Base-by-base conservation (phyloP, 1,140 invertebrate species). In the Hydropsyche tenuis region DNA sequence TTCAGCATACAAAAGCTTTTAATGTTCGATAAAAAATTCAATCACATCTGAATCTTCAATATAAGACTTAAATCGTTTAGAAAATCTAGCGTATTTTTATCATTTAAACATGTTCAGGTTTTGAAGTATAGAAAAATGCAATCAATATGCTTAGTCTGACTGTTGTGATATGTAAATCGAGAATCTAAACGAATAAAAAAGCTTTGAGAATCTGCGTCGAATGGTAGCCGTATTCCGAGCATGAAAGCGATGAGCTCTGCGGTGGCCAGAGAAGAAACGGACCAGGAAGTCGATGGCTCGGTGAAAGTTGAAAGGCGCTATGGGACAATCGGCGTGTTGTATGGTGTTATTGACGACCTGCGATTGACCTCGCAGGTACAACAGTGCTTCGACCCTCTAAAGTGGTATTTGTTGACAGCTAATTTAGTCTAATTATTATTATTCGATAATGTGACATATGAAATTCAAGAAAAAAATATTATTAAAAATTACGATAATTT, bases 231-330 rank as follows among this genome's bases (percentile, higher is more conserved):
- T 68, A 48, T 48, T 45, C 42, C 20, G 65, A 23, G 42, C 65
- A 48, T 68, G 65, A 68, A 68, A 68, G 65, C 45, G 65, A 48
- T 45, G 30, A 22, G 62, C 22, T 1, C 14, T 37, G 37, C 45
- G 63, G 63, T 42, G 45, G 45, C 23, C 65, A 14, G 64, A 16
- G 23, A 42, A 30, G 18, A 65, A 65, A 65, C 63, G 65, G 65
- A 68, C 65, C 65, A 68, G 69, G 51, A 62, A 60, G 48, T 70
- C 48, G 43, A 2, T 11, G 48, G 12, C 16, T 16, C 69, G 42
- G 69, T 70, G 51, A 70, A 62, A 70, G 48, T 62, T 60, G 53
- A 70, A 18, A 37, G 30, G 30, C 30, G 46, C 51, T n/a, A 53
- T 9, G 68, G 48, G 46, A 70, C 51, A 70, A 70, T 62, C 30